phyloP scores from a whole-genome alignment of 2,888 invertebrate genomes.

The Prosapia bicincta region DNA sequence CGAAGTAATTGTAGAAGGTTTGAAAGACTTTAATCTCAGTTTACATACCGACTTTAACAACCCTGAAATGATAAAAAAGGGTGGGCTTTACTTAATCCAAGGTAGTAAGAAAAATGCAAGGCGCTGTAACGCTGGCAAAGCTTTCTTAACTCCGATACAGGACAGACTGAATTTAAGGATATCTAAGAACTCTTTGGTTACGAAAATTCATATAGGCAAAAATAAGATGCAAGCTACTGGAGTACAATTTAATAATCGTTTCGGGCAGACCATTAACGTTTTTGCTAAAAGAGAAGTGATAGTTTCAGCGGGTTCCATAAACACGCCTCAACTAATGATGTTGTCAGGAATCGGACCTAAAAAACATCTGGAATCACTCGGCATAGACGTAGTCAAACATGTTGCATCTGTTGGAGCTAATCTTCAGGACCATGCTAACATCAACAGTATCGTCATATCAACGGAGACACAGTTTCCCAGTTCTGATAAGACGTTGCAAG shows the following conservation, averaged over 20 bases:
- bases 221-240: slow-evolving; percentile 52
- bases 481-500: slow-evolving; percentile 42
- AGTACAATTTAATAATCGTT: slow-evolving; percentile 52
- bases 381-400: slow-evolving; percentile 55
- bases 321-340: slow-evolving; percentile 79
- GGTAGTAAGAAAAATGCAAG: slow-evolving; percentile 28
- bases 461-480: slow-evolving; percentile 20
- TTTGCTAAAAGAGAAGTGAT: slow-evolving; percentile 64
- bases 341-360: slow-evolving; percentile 68
- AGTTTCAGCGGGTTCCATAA: slow-evolving; percentile 71
- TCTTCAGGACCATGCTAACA: slow-evolving; percentile 45
- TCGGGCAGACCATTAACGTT: slow-evolving; percentile 48
- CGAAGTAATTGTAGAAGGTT: slow-evolving; percentile 33
- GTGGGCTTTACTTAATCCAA: slow-evolving; percentile 32
- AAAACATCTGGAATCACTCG: slow-evolving; percentile 52
- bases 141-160: slow-evolving; percentile 33
- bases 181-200: slow-evolving; percentile 53
- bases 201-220: slow-evolving; percentile 53
- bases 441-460: slow-evolving; percentile 26
- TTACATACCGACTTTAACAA: slow-evolving; percentile 41
- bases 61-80: not conserved
- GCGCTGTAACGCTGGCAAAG: slow-evolving; percentile 34
- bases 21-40: slow-evolving; percentile 30
- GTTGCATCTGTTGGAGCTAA: slow-evolving; percentile 56
- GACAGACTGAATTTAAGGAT: slow-evolving; percentile 54